Conservation (phyloP, 2,113 vertebrate species). For the Scytalopus superciliaris region DNA sequence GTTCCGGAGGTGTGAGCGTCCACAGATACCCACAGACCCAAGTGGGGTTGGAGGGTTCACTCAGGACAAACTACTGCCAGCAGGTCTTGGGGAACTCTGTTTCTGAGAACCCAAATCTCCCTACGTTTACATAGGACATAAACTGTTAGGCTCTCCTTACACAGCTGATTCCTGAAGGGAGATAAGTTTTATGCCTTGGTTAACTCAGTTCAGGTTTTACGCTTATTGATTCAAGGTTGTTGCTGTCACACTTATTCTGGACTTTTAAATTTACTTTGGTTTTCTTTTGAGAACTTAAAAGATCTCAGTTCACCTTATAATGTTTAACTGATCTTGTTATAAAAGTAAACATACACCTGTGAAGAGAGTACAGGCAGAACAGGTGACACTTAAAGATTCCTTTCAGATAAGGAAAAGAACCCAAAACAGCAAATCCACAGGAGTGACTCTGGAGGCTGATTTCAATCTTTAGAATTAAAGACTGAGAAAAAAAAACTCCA, state of each 20-base stretch:
- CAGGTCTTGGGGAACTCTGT: not conserved
- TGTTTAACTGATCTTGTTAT: conserved; percentile 45
- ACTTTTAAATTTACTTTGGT: conserved; percentile 1
- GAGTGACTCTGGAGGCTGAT: not conserved
- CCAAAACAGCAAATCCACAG: conserved; percentile 9
- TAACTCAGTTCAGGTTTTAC: not conserved
- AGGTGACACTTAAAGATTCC: conserved; percentile 67
- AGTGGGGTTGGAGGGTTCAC: not conserved
- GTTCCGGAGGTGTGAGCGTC: not conserved
- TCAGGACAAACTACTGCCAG: not conserved
- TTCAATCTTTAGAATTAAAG: not conserved
- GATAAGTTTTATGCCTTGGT: not conserved
- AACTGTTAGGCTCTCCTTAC: not conserved
- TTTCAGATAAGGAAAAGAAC: conserved; percentile 54
- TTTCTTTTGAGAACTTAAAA: conserved; percentile 27
- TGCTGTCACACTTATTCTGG: not conserved
- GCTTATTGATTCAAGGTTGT: not conserved
- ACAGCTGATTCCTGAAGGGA: not conserved
- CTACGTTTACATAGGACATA: not conserved
- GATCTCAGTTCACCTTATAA: conserved; percentile 39
- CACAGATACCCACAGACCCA: accelerated
- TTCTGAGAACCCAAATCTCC: not conserved
- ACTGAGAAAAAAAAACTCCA: not conserved
- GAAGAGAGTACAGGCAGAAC: conserved; percentile 27
- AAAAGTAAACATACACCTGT: conserved; percentile 55